Percentiles rank a stretch among this genome's conserved stretches.
Evolutionary conservation across 1,140 invertebrate genomes (phyloP).

Genomic region (Phenacoccus solenopsis): DNA sequence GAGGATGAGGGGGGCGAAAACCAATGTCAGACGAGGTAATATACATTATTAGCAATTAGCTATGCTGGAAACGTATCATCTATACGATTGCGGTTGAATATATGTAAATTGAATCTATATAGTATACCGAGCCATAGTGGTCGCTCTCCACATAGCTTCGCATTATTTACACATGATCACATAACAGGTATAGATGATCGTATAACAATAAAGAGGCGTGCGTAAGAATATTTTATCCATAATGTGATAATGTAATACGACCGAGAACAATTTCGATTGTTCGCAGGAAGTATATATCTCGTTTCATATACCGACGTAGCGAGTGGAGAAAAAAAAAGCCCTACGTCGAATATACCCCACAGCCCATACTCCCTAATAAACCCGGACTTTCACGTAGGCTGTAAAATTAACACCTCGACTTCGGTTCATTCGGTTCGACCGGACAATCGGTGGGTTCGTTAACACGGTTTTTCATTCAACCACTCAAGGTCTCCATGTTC

Average conservation of each 20-base stretch:
- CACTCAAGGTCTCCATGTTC: too few species aligned
- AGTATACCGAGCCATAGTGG: not conserved
- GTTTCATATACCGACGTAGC: too few species aligned
- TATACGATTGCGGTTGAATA: constrained; percentile 9
- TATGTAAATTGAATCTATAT: constrained; percentile 18
- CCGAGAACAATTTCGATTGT: not conserved
- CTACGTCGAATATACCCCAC: too few species aligned
- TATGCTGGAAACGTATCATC: constrained; percentile 17
- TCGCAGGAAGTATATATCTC: not conserved
- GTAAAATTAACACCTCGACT: too few species aligned
- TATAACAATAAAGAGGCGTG: constrained; percentile 14
- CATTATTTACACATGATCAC: constrained; percentile 15
- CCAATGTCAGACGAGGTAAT: constrained; percentile 13
- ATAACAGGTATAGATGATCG: constrained; percentile 16
- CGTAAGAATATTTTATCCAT: constrained; percentile 12
- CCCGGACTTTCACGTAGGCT: too few species aligned
- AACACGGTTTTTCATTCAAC: too few species aligned
- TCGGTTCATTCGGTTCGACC: too few species aligned
- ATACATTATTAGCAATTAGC: constrained; percentile 18
- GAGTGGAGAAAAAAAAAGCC: too few species aligned
- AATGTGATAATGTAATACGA: constrained; percentile 9
- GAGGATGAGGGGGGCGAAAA: constrained; percentile 4
- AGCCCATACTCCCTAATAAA: too few species aligned
- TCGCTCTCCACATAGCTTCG: constrained; percentile 15
- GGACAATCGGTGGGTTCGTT: too few species aligned